Evolutionary conservation across 2,113 vertebrate species (phyloP).

Genomic region (Psilopsiagon aurifrons): DNA sequence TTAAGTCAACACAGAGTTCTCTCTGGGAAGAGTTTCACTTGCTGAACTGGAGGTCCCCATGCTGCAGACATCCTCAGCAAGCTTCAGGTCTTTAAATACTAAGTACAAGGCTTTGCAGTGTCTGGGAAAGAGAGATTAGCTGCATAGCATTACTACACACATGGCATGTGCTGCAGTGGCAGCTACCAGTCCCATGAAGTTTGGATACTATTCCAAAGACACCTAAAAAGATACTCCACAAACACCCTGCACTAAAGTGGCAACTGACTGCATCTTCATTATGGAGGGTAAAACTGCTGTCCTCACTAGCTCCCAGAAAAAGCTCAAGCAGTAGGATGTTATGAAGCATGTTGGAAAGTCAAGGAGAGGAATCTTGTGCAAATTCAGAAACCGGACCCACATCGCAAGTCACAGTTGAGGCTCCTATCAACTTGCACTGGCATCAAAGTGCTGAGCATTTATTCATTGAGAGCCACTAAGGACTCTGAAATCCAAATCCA

Average conservation of each 20-base stretch:
- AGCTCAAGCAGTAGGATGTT: neutral
- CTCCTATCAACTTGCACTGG: neutral
- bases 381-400: neutral
- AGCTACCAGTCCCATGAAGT: neutral
- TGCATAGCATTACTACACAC: accelerated
- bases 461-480: neutral
- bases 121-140: neutral
- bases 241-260: neutral
- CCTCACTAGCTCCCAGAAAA: neutral
- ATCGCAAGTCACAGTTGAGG: neutral
- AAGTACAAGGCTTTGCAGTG: neutral
- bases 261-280: neutral
- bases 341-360: neutral
- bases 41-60: neutral
- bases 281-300: neutral
- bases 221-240: neutral
- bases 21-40: neutral
- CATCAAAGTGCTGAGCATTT: accelerated
- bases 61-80: neutral
- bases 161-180: accelerated
- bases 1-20: neutral
- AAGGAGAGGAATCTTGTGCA: neutral
- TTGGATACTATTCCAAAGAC: neutral
- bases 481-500: neutral
- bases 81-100: neutral